phyloP scores from a whole-genome alignment of 2,888 invertebrate genomes.

The Drosophila stalkeri region DNA sequence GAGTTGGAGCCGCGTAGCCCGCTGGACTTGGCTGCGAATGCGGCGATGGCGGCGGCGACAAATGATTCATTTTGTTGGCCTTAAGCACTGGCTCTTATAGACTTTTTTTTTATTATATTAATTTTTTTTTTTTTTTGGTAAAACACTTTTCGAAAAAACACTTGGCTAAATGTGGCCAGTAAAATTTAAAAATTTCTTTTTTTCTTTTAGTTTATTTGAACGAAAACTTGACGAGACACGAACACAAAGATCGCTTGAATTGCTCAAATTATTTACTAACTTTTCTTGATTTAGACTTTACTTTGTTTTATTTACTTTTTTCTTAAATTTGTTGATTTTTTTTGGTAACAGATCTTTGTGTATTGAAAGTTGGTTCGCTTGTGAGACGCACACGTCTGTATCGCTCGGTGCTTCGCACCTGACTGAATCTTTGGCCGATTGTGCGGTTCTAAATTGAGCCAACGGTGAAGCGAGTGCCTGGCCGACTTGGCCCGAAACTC shows the following conservation, averaged over 20 bases:
- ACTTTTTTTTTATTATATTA: neutral
- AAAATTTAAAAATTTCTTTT: neutral
- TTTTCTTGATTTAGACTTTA: slow-evolving; percentile 9
- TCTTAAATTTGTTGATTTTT: slow-evolving; percentile 1
- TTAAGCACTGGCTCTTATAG: slow-evolving; percentile 31
- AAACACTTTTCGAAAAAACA: slow-evolving; percentile 24
- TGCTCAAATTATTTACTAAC: slow-evolving; percentile 12
- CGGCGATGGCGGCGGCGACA: slow-evolving; percentile 85
- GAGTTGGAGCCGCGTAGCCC: slow-evolving; percentile 69
- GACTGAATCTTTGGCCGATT: slow-evolving; percentile 85
- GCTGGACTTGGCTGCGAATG: slow-evolving; percentile 82
- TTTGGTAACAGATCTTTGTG: slow-evolving; percentile 51
- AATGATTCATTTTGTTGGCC: slow-evolving; percentile 83
- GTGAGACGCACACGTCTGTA: slow-evolving; percentile 83
- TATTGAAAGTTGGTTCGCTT: slow-evolving; percentile 55
- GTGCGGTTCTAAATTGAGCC: slow-evolving; percentile 82
- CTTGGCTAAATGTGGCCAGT: slow-evolving; percentile 33
- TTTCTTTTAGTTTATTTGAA: slow-evolving; percentile 14
- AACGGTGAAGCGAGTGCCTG: slow-evolving; percentile 73
- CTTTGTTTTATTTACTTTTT: neutral
- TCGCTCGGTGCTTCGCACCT: slow-evolving; percentile 85
- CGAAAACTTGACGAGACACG: slow-evolving; percentile 6
- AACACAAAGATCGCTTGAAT: slow-evolving; percentile 14
- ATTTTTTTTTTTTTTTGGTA: slow-evolving; percentile 10
- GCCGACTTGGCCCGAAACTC: slow-evolving; percentile 73